Evolutionary conservation across 2,113 vertebrate genomes (phyloP).

Genomic region (Pseudorectes ferrugineus): DNA sequence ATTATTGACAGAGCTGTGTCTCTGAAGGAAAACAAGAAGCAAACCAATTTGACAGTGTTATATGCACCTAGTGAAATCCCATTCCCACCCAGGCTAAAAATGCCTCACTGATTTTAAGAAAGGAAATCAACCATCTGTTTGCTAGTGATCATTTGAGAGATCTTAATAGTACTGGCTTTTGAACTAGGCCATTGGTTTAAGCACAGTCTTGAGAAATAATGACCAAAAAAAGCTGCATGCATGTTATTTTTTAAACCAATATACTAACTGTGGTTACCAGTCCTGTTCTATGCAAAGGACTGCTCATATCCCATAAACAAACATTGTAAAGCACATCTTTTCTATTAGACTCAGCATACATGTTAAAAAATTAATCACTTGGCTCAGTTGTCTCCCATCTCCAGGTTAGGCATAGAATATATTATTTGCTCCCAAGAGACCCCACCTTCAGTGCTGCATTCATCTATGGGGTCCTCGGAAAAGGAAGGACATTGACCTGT

Average conservation of each 20-base stretch:
- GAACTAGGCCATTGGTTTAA: neutral
- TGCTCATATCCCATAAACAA: neutral
- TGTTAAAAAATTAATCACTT: neutral
- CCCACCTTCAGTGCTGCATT: neutral
- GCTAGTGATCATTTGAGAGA: neutral
- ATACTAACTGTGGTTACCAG: neutral
- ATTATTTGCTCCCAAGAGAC: neutral
- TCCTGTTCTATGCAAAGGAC: neutral
- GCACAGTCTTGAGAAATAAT: neutral
- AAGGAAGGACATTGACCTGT: rapidly evolving
- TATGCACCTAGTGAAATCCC: neutral
- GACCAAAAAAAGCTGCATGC: rapidly evolving
- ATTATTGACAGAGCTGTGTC: neutral
- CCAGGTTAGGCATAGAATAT: neutral
- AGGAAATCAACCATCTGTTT: neutral
- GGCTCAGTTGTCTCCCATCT: neutral
- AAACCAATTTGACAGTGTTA: neutral
- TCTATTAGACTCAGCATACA: neutral
- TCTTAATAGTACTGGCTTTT: neutral
- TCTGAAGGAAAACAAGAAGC: neutral
- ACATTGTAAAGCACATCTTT: neutral
- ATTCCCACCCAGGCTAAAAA: neutral
- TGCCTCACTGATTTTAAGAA: neutral
- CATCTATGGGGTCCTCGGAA: neutral
- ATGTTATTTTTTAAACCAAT: neutral